Conservation (phyloP, 2,797 vertebrate species). For the Pseudotriccus pelzelni region DNA sequence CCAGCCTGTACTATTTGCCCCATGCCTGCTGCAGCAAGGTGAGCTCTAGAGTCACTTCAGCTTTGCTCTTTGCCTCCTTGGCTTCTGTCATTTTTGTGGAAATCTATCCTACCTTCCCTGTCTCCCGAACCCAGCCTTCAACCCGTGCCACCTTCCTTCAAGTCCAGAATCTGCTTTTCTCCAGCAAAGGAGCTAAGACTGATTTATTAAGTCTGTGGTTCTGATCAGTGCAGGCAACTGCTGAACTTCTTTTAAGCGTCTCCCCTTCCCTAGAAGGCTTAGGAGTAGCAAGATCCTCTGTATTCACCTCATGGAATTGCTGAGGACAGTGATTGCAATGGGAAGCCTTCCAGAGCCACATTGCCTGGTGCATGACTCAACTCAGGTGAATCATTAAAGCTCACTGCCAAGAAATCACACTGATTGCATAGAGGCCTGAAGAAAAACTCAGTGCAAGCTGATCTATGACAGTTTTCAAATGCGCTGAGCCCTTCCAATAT, state of each 20-base stretch:
- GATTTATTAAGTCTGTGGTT: background rate
- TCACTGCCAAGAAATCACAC: slow-evolving; percentile 20
- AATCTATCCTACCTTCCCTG: background rate
- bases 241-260: background rate
- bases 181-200: background rate
- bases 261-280: slow-evolving; percentile 3
- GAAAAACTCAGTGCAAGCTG: background rate
- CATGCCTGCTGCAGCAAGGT: background rate
- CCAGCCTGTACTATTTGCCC: background rate
- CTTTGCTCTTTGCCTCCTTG: background rate
- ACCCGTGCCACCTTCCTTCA: background rate
- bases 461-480: background rate
- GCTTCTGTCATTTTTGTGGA: background rate
- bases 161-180: background rate
- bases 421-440: background rate
- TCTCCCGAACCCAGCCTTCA: background rate
- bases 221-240: background rate
- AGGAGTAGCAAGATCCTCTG: background rate
- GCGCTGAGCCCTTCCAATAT: background rate
- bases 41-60: background rate
- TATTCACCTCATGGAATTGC: background rate
- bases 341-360: slow-evolving; percentile 21
- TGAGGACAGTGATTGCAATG: background rate
- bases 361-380: background rate
- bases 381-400: slow-evolving; percentile 28